These are phyloP conservation scores for Polyodon spathula DNA, from an alignment of 2,113 vertebrate species.

Conservation along the genomic window DNA sequence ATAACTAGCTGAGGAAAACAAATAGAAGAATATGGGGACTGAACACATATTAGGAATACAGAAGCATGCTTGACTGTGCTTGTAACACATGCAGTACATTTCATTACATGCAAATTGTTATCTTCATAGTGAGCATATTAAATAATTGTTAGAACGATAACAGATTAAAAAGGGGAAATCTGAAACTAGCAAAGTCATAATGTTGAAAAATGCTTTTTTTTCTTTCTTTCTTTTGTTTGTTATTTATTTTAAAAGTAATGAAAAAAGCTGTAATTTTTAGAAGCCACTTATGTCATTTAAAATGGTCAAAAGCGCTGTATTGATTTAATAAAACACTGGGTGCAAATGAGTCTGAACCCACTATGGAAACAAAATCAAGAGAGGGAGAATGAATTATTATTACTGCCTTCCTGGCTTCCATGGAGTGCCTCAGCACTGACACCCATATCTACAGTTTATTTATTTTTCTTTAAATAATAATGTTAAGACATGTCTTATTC, in stretches of 20 bases:
- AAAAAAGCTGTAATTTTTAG: not conserved
- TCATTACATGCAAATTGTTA: too few relatives aligned
- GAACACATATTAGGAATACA: too few relatives aligned
- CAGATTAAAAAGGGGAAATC: too few relatives aligned
- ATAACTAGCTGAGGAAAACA: too few relatives aligned
- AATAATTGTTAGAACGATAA: too few relatives aligned
- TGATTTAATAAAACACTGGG: not conserved
- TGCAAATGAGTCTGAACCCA: not conserved
- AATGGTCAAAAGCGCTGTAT: not conserved
- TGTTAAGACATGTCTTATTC: constrained; percentile 78
- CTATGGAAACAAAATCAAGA: constrained; percentile 15
- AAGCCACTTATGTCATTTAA: not conserved
- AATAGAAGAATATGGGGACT: too few relatives aligned
- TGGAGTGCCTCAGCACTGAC: constrained; percentile 50
- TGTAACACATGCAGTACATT: too few relatives aligned
- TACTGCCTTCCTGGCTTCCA: constrained; percentile 35
- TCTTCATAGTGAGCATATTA: too few relatives aligned
- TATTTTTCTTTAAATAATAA: constrained; percentile 83
- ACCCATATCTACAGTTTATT: constrained; percentile 63
- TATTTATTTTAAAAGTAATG: too few relatives aligned
- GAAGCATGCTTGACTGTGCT: too few relatives aligned
- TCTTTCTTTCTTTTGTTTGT: too few relatives aligned
- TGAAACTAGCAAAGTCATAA: not conserved
- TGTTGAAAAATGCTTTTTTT: too few relatives aligned
- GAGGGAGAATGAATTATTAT: constrained; percentile 14